Evolutionary conservation across 2,888 invertebrate genomes (phyloP).

Genomic region (Ctena decussata): DNA sequence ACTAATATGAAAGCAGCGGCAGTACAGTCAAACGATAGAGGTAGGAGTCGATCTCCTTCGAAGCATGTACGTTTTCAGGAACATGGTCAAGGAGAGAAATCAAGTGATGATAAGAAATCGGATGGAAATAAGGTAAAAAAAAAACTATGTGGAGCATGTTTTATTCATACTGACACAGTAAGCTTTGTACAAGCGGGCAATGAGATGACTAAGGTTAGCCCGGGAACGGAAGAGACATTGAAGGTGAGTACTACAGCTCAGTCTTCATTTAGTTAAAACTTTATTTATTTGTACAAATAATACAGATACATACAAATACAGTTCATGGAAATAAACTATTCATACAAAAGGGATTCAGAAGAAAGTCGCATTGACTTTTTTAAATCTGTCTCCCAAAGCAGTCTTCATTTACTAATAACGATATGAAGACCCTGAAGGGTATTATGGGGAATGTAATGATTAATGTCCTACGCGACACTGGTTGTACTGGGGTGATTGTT

Average conservation of each 20-base stretch:
- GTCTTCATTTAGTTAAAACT: not conserved
- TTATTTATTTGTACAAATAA: too few species aligned
- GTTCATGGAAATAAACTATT: too few species aligned
- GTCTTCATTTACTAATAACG: too few species aligned
- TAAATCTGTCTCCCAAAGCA: too few species aligned
- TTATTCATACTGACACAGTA: not conserved
- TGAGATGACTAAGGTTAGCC: not conserved
- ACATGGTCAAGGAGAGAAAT: not conserved
- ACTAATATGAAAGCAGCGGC: not conserved
- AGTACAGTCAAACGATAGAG: not conserved
- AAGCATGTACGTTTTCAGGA: not conserved
- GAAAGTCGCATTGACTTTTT: too few species aligned
- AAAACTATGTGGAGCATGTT: not conserved
- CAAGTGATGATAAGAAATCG: not conserved
- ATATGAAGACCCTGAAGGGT: slow-evolving; percentile 1
- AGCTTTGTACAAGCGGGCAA: not conserved
- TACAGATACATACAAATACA: too few species aligned
- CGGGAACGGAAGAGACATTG: not conserved
- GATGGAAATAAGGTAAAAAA: not conserved
- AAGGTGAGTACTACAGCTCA: not conserved
- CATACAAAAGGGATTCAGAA: too few species aligned
- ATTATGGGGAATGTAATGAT: slow-evolving; percentile 1
- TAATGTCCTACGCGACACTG: slow-evolving; percentile 44
- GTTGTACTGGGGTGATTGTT: slow-evolving; percentile 47
- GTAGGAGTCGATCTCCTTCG: not conserved